Percentiles rank a stretch among this genome's conserved stretches.
phyloP scores from a whole-genome alignment of 2,888 invertebrate species.

The Calameuta idolon region DNA sequence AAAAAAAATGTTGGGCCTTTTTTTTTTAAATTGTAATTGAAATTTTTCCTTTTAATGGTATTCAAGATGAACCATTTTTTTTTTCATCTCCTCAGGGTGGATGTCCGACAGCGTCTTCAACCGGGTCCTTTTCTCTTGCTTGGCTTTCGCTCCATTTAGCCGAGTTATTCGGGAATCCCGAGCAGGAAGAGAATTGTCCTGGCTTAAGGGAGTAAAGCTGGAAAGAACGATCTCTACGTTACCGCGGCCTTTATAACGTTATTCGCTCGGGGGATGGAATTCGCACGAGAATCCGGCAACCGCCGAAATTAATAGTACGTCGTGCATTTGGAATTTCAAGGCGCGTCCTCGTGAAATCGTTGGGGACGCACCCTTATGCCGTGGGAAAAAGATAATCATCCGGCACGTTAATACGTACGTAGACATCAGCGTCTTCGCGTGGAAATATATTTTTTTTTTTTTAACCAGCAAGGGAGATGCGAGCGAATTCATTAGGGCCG shows the following conservation, averaged over 20 bases:
- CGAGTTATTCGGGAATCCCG: background rate
- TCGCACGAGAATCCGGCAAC: background rate
- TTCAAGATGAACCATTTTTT: background rate
- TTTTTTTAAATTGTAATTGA: background rate
- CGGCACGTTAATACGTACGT: too few relatives aligned
- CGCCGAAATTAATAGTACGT: background rate
- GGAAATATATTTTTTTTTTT: background rate
- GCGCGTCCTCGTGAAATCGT: background rate
- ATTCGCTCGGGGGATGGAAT: background rate
- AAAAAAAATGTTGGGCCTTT: rapidly evolving
- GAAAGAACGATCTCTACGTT: background rate
- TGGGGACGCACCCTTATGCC: background rate
- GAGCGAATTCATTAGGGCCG: background rate
- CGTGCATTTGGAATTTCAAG: background rate
- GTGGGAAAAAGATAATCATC: background rate
- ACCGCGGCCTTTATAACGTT: background rate
- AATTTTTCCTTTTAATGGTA: background rate
- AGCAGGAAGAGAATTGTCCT: background rate
- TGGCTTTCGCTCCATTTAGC: background rate
- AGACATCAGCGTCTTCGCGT: background rate
- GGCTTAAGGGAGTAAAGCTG: background rate
- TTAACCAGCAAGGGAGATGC: too few relatives aligned
- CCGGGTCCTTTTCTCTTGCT: background rate
- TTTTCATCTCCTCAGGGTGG: background rate
- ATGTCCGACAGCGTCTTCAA: background rate